Evolutionary conservation across 2,113 vertebrate genomes (phyloP), one percentile per base, ranked within the genome.

Genomic region (Ondatra zibethicus): DNA sequence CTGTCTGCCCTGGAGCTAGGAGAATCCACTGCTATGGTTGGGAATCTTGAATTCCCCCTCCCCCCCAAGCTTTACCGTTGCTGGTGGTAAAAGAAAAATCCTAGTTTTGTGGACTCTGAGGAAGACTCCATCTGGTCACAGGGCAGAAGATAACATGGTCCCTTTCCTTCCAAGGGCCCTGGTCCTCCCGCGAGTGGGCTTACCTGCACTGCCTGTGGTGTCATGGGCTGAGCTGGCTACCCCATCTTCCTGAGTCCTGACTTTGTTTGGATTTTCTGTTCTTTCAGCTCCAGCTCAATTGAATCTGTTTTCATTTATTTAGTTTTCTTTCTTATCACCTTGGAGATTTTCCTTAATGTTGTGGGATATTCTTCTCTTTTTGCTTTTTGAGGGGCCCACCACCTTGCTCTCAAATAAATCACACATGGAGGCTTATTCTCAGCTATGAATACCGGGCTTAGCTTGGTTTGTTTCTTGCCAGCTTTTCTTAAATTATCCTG

Each of bases 101-200:
- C 61, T 70, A 11, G 21, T 36, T 55, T 45, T 9, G 1, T 7
- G 42, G 50, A 10, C 27, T 11, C 19, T 7, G 3, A 0, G 0
- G 19, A 50, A 50, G 33, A 17, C 29, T 21, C 45, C 0, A 0
- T 36, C 9, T 36, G 4, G 17, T 39, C 88, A n/a, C 8, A 0
- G 1, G 61, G 31, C 8, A 12, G 23, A 29, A 63, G 21, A 4
- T 2, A 3, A 17, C 0, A 0, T 39, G 47, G 16, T 4, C 33
- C 45, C 21, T 55, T 39, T 25, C 2, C 12, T 55, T 55, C 5
- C 19, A 23, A 11, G 55, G 80, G 10, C 13, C 16, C 1, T 7
- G 0, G 4, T 77, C 76, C 47, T 39, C 2, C 63, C 4, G 0
- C 1, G 8, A 1, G 21, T 55, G 45, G 23, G 12, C 4, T 42